These are phyloP conservation scores for Catalaphyllia jardinei DNA, from an alignment of 64 coral and sea anemone species.

Conservation along the genomic window DNA sequence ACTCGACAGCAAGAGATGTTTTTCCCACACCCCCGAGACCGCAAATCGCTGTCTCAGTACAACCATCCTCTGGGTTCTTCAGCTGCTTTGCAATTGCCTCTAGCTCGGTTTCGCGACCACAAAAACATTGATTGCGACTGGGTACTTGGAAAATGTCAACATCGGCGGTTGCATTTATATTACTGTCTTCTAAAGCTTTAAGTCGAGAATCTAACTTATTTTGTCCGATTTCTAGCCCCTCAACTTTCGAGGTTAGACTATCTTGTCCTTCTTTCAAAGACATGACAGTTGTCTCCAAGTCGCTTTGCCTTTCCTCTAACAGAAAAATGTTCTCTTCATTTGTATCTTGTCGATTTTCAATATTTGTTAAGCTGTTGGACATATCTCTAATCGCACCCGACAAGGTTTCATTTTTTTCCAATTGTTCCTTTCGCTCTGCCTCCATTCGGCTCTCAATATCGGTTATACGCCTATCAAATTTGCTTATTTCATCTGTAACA, in stretches of 20 bases:
- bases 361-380: background rate
- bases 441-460: conserved; percentile 21
- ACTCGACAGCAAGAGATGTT: conserved; percentile 71
- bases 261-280: background rate
- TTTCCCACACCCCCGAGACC: conserved; percentile 79
- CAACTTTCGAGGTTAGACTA: background rate
- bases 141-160: conserved; percentile 62
- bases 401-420: conserved; percentile 32
- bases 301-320: background rate
- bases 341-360: background rate
- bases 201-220: conserved; percentile 29
- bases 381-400: conserved; percentile 8
- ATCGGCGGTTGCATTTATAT: background rate
- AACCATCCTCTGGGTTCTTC: background rate
- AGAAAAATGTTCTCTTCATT: background rate
- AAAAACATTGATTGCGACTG: conserved; percentile 60
- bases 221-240: conserved; percentile 31
- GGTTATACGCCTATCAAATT: conserved; percentile 28
- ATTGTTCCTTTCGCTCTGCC: background rate
- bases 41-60: conserved; percentile 33
- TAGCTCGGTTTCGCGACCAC: conserved; percentile 57
- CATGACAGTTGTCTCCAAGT: background rate
- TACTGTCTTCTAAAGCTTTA: conserved; percentile 15
- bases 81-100: conserved; percentile 17
- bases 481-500: conserved; percentile 33